These are phyloP conservation scores for Lepus europaeus DNA, from an alignment of 2,113 vertebrate genomes.

Conservation along the genomic window DNA sequence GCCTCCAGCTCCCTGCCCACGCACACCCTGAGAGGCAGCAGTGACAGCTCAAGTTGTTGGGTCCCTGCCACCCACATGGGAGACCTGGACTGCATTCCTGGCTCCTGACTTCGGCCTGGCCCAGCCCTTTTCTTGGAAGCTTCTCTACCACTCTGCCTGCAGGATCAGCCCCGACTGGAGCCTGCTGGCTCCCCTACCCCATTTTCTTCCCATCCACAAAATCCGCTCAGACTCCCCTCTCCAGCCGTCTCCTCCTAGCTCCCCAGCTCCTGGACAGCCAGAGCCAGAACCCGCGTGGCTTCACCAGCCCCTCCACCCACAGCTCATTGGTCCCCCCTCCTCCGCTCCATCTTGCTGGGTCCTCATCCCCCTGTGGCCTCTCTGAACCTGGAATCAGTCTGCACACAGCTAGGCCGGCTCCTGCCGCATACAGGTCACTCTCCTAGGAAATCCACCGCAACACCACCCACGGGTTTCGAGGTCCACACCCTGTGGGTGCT, in stretches of 20 bases:
- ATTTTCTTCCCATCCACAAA: fast-evolving
- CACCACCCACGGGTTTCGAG: too few relatives aligned
- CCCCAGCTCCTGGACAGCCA: not conserved
- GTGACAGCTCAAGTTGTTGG: too few relatives aligned
- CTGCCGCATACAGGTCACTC: fast-evolving
- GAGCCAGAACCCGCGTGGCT: too few relatives aligned
- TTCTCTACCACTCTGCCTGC: not conserved
- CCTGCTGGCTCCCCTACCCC: too few relatives aligned
- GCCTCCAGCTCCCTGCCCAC: too few relatives aligned
- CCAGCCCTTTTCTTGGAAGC: not conserved
- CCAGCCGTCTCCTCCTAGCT: not conserved
- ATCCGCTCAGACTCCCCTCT: not conserved
- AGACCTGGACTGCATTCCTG: too few relatives aligned
- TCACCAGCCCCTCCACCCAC: not conserved
- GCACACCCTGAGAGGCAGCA: too few relatives aligned
- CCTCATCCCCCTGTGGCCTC: not conserved
- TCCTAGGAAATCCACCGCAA: not conserved
- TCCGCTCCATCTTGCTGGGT: not conserved
- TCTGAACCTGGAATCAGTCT: not conserved
- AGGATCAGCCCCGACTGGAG: not conserved
- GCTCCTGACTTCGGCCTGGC: not conserved
- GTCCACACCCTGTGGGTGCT: not conserved
- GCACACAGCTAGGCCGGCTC: not conserved
- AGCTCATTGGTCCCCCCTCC: not conserved
- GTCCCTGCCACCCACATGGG: too few relatives aligned